Conservation (phyloP, 2,888 invertebrate genomes). For the Luperina testacea region DNA sequence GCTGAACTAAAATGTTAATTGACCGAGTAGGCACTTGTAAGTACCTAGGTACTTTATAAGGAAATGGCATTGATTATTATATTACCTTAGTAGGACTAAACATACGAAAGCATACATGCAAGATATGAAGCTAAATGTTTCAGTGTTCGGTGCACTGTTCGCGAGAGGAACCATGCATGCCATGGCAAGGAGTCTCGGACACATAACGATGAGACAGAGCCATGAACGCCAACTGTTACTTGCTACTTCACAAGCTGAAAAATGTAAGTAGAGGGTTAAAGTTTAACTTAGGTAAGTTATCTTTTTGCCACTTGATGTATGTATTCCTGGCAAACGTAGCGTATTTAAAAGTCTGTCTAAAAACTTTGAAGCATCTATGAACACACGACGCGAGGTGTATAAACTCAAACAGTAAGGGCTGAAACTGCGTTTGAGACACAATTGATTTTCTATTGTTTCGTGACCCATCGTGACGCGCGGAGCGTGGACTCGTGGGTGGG, state of each 20-base stretch:
- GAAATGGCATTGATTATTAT: constrained; percentile 50
- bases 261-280: neutral
- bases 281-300: neutral
- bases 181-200: constrained; percentile 76
- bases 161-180: constrained; percentile 79
- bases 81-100: constrained; percentile 76
- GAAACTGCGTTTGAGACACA: no score
- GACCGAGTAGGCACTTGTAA: neutral
- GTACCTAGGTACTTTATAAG: constrained; percentile 10
- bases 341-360: neutral
- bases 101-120: constrained; percentile 73
- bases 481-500: no score
- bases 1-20: constrained; percentile 29
- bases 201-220: constrained; percentile 74
- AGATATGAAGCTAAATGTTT: constrained; percentile 79
- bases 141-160: constrained; percentile 77
- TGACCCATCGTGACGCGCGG: no score
- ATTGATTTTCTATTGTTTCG: no score
- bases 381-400: neutral
- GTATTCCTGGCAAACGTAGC: neutral
- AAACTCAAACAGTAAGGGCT: neutral
- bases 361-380: neutral
- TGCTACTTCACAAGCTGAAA: constrained; percentile 84
- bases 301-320: neutral
- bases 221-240: constrained; percentile 84